A percentile compares a stretch with the other conserved stretches of the same genome.
These are phyloP conservation scores for Hybos culiciformis DNA, from an alignment of 2,888 invertebrate genomes.

Conservation along the genomic window DNA sequence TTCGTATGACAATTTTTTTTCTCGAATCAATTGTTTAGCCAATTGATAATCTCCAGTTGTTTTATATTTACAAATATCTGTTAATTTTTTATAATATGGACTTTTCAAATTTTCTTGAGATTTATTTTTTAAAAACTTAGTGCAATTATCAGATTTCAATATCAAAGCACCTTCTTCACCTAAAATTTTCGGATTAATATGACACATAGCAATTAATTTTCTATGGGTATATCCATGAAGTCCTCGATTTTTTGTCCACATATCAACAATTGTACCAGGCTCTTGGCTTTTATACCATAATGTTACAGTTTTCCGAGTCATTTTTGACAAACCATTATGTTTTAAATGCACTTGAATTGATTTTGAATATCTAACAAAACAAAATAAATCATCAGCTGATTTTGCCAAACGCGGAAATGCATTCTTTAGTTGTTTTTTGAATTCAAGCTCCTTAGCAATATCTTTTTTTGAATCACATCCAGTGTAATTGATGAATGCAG, in stretches of 20 bases:
- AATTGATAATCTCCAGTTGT: conserved; percentile 12
- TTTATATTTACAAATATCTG: conserved; percentile 22
- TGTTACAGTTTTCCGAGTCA: conserved; percentile 25
- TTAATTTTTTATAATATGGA: conserved; percentile 4
- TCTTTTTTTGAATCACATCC: too few relatives aligned
- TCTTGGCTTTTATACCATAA: conserved; percentile 25
- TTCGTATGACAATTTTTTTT: conserved; percentile 20
- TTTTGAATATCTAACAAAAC: conserved; percentile 23
- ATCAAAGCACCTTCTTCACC: conserved; percentile 18
- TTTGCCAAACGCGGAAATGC: conserved; percentile 18
- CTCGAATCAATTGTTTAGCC: conserved; percentile 15
- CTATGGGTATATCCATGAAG: conserved; percentile 21
- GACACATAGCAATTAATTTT: conserved; percentile 23
- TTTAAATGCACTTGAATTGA: conserved; percentile 18
- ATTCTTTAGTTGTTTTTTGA: conserved; percentile 14
- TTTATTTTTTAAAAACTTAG: not conserved
- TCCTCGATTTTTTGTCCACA: conserved; percentile 23
- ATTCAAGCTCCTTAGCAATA: not conserved
- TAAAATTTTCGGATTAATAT: conserved; percentile 17
- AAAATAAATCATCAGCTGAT: conserved; percentile 23
- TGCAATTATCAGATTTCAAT: conserved; percentile 16
- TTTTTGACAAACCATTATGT: conserved; percentile 22
- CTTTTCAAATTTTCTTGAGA: not conserved
- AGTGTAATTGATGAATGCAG: not conserved
- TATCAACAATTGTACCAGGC: conserved; percentile 17